Base-by-base conservation (phyloP, 2,797 vertebrate genomes). In the Mycteria americana region DNA sequence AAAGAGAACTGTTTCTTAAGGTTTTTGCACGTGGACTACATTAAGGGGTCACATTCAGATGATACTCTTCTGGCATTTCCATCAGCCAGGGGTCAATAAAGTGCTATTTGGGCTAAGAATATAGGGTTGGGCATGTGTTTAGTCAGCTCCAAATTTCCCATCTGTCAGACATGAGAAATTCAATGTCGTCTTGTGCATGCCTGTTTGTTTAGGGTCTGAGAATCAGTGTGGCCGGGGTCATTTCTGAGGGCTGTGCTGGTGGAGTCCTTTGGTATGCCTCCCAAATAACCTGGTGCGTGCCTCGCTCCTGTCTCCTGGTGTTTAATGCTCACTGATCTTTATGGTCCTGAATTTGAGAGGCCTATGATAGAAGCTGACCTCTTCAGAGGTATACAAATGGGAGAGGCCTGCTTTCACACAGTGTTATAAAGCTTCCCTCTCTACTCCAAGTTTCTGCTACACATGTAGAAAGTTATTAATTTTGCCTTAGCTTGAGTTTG, bases 1-100 rank as follows among this genome's bases (percentile, higher is more conserved):
- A 93, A 96, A 73, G 12, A 56, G 87, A 92, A 86, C 87, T 17
- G 63, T 95, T 89, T 75, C 78, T 93, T 91, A 90, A 76, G 92
- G 74, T 79, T 96, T 96, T 96, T 94, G 94, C 96, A 96, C 96
- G 96, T 96, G 96, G 94, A 96, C 94, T 94, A 77, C 89, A 95
- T 97, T 96, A 97, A 97, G 92, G 59, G 97, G 93, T 97, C 91
- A 89, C 94, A 88, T 96, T 94, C 89, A 93, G 96, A 96, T 86
- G 89, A 91, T 96, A 84, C 92, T 96, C 79, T 93, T 95, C 94
- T 97, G 96, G 91, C 94, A 91, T 96, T 96, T 96, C 96, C 94
- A 96, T 94, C 95, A 97, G 76, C 37, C 85, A 80, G 91, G 73
- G 95, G 94, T 97, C 95, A 94, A 95, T 93, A 90, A 95, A 97